Evolutionary conservation across 2,113 vertebrate species (phyloP), one percentile per base, ranked within the genome.

Genomic region (Nibea coibor): DNA sequence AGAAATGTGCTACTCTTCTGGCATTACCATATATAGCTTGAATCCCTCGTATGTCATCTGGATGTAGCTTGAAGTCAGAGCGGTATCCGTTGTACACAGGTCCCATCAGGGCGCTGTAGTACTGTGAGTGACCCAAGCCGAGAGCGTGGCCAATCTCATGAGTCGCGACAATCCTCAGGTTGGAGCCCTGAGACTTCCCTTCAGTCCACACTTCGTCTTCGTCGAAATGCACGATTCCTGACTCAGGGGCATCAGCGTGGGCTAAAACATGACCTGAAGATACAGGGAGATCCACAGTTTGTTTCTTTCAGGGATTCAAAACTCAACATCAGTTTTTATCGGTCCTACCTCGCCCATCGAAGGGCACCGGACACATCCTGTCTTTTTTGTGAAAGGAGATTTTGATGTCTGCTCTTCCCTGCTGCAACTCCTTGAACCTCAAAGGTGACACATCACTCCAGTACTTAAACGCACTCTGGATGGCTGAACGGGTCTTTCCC

Each of bases 131-230:
- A n/a, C 96, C 96, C 59, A 97, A 92, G 16, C 97, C 96, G 3
- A 97, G 93, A 16, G 96, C 95, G 1, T 97, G 96, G 72, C 97
- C 97, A 3, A 97, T 94, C 90, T 97, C 97, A 3, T 97, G 96
- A 14, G 96, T 94, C 1, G 96, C 96, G 1, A 97, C 96, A 48
- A 97, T 96, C 71, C 95, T 94, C 76, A 97, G 91, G 87, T 97
- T 97, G 78, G 94, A 87, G 3, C 96, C 96, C 0, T 22, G 47
- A 39, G 53, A 84, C 51, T 91, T 93, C 5, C 95, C 94, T 26
- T 97, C 96, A 0, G 96, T 97, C 97, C 97, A 97, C 39, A 89
- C 59, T 51, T 97, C 96, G 26, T 95, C 96, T 9, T 90, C 91
- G 50, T 97, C 97, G 4, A 97, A 97, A 80, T 97, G 96, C 54